Evolutionary conservation across 64 coral and sea anemone species (phyloP), one percentile per base, ranked within the genome.

Genomic region (Pocillopora damicornis): DNA sequence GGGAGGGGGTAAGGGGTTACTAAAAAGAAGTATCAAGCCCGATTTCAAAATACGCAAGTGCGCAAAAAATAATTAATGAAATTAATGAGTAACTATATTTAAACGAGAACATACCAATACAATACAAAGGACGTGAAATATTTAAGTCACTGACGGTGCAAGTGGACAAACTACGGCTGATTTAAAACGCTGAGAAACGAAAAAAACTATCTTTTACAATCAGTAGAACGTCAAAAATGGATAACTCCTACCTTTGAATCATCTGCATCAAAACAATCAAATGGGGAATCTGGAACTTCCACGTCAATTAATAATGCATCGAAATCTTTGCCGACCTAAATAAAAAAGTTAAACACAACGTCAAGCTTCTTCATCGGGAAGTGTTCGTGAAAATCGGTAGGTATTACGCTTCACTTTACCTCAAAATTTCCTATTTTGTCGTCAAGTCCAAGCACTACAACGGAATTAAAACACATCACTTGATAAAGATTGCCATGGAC

Each of bases 241-340:
- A 71, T 82, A 3, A 56, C 56, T 45, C 81, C 26, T 72, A 85
- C 81, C 81, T 22, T 25, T 8, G 76, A 0, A 8, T 59, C 58
- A 57, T 96, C 94, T 80, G 37, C 61, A 13, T 96, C 77, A 76
- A 96, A 96, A 66, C 88, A 87, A 74, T 96, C 94, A 65, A 96
- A 66, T 5, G 91, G 82, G 76, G 94, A 90, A 17, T 88, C 74
- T 23, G 56, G 18, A 1, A 77, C 73, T 38, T 86, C 91, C 30
- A 51, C 68, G 58, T 90, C 91, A 90, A 96, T 85, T 22, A 96
- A 62, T 12, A 96, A 76, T 0, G 88, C 94, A 93, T 96, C 94
- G 74, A 96, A 96, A 12, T 96, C 91, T 73, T 96, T 96, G 30
- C 94, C 94, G 23, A 96, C 91, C 81, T 85, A 22, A 72, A n/a